Evolutionary conservation across 2,797 vertebrate genomes (phyloP).

Genomic region (Decapterus maruadsi): DNA sequence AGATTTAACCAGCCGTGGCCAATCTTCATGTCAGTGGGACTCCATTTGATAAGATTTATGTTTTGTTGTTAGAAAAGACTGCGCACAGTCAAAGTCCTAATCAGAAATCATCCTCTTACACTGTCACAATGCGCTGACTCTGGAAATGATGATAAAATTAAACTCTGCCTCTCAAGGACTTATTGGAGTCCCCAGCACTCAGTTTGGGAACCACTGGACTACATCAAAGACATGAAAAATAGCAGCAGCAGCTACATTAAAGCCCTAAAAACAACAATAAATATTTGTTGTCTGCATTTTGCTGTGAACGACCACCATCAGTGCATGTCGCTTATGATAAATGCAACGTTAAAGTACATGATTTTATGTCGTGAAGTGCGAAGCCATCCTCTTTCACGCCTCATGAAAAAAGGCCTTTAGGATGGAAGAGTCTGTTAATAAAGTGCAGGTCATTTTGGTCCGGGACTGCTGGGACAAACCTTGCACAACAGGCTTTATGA

Average conservation of each 20-base stretch:
- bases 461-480: slow-evolving; percentile 42
- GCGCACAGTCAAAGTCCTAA: slow-evolving; percentile 31
- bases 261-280: slow-evolving; percentile 34
- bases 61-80: slow-evolving; percentile 29
- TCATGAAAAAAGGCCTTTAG: slow-evolving; percentile 56
- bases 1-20: slow-evolving; percentile 36
- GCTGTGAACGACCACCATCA: slow-evolving; percentile 22
- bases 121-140: slow-evolving; percentile 29
- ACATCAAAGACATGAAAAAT: slow-evolving; percentile 32
- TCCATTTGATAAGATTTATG: slow-evolving; percentile 41
- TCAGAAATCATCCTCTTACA: slow-evolving; percentile 35
- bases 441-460: slow-evolving; percentile 57
- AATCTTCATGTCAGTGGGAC: slow-evolving; percentile 45
- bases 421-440: slow-evolving; percentile 48
- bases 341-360: slow-evolving; percentile 29
- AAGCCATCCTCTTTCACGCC: slow-evolving; percentile 44
- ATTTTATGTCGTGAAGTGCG: slow-evolving; percentile 35
- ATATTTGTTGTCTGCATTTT: slow-evolving; percentile 27
- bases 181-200: slow-evolving; percentile 9
- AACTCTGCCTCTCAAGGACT: slow-evolving; percentile 33
- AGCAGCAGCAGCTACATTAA: slow-evolving; percentile 28
- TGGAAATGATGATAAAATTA: slow-evolving; percentile 45
- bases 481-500: slow-evolving; percentile 56
- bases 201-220: slow-evolving; percentile 29
- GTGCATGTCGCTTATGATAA: slow-evolving; percentile 29